A percentile compares a stretch with the other conserved stretches of the same genome.
Evolutionary conservation across 2,113 vertebrate genomes (phyloP).

Genomic region (Plestiodon gilberti): DNA sequence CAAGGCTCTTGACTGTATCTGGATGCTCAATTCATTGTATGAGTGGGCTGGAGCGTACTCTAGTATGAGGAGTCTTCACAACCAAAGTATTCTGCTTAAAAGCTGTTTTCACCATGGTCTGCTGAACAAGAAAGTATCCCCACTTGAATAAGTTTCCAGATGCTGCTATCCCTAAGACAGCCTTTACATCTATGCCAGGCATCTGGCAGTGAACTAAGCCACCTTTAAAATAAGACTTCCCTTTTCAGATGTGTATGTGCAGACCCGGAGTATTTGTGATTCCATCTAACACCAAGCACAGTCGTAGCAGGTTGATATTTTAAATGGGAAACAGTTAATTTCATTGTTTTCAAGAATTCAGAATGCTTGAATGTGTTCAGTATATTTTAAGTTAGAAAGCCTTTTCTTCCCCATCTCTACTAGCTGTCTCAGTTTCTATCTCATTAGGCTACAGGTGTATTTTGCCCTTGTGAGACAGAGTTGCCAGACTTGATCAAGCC

Average conservation of each 20-base stretch:
- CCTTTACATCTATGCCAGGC: rapidly evolving
- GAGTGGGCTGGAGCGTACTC: background rate
- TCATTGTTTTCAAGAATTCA: background rate
- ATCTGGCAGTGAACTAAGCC: rapidly evolving
- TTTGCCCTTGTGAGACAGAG: background rate
- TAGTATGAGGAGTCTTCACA: conserved; percentile 16
- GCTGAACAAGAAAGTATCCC: background rate
- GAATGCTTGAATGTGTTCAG: rapidly evolving
- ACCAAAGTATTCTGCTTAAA: conserved; percentile 4
- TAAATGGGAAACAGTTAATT: background rate
- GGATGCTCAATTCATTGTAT: background rate
- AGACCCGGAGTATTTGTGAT: background rate
- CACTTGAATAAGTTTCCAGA: too few relatives aligned
- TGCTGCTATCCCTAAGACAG: too few relatives aligned
- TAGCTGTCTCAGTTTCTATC: background rate
- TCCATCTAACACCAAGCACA: rapidly evolving
- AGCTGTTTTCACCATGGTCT: conserved; percentile 15
- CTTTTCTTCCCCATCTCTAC: background rate
- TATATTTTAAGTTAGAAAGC: background rate
- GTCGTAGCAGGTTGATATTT: rapidly evolving
- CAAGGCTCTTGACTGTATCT: rapidly evolving
- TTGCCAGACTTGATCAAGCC: background rate
- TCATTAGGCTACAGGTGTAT: background rate
- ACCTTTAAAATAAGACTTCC: background rate
- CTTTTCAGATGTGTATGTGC: background rate